Conservation (phyloP, 2,113 vertebrate species). For the Xiphophorus maculatus region DNA sequence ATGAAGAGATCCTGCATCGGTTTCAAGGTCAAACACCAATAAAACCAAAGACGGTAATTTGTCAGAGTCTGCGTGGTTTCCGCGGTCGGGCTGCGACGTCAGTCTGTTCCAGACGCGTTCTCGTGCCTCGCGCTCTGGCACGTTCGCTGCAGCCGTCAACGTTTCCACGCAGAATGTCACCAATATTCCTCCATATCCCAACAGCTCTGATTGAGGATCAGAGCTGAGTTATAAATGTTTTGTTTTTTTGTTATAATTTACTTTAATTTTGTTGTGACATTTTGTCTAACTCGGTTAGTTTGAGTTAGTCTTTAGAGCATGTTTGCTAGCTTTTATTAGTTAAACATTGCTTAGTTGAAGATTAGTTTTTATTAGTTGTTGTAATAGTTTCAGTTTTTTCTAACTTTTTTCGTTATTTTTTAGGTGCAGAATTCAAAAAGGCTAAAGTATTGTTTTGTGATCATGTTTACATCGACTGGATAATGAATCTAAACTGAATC, state of each 20-base stretch:
- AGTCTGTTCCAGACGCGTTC: constrained; percentile 15
- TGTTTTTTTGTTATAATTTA: too few species aligned
- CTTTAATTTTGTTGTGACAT: too few species aligned
- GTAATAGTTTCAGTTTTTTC: too few species aligned
- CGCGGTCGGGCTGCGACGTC: constrained; percentile 45
- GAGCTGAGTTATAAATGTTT: too few species aligned
- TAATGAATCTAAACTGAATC: too few species aligned
- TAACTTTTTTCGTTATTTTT: background rate
- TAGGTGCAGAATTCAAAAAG: background rate
- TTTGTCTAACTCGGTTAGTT: too few species aligned
- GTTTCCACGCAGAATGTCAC: constrained; percentile 45
- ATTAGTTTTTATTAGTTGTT: too few species aligned
- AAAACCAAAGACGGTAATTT: constrained; percentile 75
- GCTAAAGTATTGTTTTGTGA: too few species aligned
- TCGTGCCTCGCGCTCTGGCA: background rate
- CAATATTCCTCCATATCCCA: constrained; percentile 32
- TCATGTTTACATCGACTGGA: too few species aligned
- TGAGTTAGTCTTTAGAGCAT: too few species aligned
- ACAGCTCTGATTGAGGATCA: constrained; percentile 8
- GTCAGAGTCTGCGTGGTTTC: constrained; percentile 55
- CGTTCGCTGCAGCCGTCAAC: constrained; percentile 4
- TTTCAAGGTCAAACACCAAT: constrained; percentile 74
- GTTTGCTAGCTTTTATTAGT: too few species aligned
- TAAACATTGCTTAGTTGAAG: too few species aligned
- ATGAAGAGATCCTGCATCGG: constrained; percentile 54